Evolutionary conservation across 2,113 vertebrate genomes (phyloP), one percentile per base, ranked within the genome.

Genomic region (Synchiropus splendidus): DNA sequence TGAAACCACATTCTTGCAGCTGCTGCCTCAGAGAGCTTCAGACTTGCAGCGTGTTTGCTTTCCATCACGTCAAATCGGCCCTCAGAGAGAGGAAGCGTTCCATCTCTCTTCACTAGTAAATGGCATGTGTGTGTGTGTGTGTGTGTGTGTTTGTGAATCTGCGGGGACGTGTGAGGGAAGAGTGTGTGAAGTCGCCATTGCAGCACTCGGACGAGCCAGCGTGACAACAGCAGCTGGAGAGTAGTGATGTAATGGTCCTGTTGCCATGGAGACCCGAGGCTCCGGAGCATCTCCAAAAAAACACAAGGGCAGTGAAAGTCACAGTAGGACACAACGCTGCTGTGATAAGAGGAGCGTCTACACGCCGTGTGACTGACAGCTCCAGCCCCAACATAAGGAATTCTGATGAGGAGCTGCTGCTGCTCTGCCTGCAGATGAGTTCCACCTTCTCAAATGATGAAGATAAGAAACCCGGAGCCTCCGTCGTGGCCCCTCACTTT

Each of bases 201-300:
- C 75, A 72, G 71, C 58, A 58, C 67, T 54, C 69, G 61, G 65
- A 47, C 46, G 64, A 75, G 72, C 54, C 61, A 74, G 67, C 72
- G 49, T 64, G 75, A 82, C 61, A 62, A 68, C 69, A 78, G 64
- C 71, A 74, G 69, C 72, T 68, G 61, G 58, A 70, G 39, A 67
- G 59, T 52, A 62, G 67, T 81, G 78, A 78, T 73, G 75, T 72
- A 74, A 78, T 77, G 81, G 74, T 75, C 68, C 62, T 71, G 77
- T 84, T 82, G 75, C 82, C 66, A 78, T 82, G 75, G 80, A 73
- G 77, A 84, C 68, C 56, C 4, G 51, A 66, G 42, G 60, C 69
- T 74, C 71, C 72, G 54, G 47, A 51, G 62, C 67, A 61, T 78
- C 67, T 59, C 70, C 62, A 50, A 72, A 77, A 73, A 78, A 79